Base-by-base conservation (phyloP, 2,888 invertebrate genomes). In the Stenolophus ochropezus region DNA sequence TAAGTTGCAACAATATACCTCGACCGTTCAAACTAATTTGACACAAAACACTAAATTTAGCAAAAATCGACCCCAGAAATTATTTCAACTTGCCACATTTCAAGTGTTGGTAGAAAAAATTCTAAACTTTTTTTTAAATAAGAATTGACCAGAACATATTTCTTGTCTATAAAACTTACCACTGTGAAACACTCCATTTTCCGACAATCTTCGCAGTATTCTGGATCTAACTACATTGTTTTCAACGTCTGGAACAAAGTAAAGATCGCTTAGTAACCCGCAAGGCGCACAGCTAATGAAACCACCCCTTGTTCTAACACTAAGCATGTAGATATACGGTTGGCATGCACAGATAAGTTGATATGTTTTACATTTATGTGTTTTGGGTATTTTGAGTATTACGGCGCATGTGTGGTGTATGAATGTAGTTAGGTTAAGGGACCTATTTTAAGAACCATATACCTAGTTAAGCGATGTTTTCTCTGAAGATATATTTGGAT, bases 391-490 rank as follows among this genome's bases (percentile, higher is more conserved):
- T 56, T 69, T 33, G 18, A 14, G 1, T 69, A 14, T 33, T 69
- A 8, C 33, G 27, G 8, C 18, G 65, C 65, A 69, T 65, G 33
- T 27, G 18, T 18, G 33, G 33, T 33, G 33, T 33, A 8, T 56
- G 56, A 18, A 56, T 21, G 14, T 6, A 4, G 56, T 56, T 76
- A 76, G 76, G 58, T 76, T 18, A 27, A 76, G 76, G 58, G 76
- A 76, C 76, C 76, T 76, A 53, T 27, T 76, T 76, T 76, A 58
- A 76, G 76, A 76, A 76, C 53, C 33, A 42, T 42, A 42, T 42
- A 42, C 33, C 33, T 42, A 21, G 49, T 56, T 20, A 33, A 58
- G 76, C 76, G 76, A 76, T 76, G 58, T 76, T 76, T 76, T 76
- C 27, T 76, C 58, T 33, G 76, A 76, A 8, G 2, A 14, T 53